Conservation (phyloP, 1,140 invertebrate species). For the Drosophila nikananu region DNA sequence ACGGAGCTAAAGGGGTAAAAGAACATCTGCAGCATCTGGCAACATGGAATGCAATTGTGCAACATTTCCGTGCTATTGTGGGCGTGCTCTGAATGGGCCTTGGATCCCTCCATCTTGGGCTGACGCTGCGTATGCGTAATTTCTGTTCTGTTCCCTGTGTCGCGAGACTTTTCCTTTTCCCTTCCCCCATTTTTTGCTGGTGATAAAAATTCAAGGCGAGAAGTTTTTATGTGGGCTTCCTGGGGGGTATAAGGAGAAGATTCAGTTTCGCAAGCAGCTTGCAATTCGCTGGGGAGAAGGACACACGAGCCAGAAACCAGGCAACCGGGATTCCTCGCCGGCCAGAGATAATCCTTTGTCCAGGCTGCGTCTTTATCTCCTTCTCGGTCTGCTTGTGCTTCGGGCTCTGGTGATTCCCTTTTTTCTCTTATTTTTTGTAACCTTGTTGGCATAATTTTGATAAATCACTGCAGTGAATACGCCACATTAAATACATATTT, state of each 20-base stretch:
- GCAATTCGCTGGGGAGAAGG: slow-evolving; percentile 10
- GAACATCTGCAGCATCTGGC: slow-evolving; percentile 54
- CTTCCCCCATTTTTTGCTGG: slow-evolving; percentile 2
- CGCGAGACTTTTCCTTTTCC: slow-evolving; percentile 2
- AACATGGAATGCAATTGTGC: slow-evolving; percentile 80
- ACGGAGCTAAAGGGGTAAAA: background rate
- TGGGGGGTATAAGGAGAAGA: background rate
- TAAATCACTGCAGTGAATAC: slow-evolving; percentile 33
- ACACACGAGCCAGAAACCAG: slow-evolving; percentile 1
- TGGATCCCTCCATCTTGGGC: slow-evolving; percentile 26
- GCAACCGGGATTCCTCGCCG: slow-evolving; percentile 8
- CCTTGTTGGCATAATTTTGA: slow-evolving; percentile 31
- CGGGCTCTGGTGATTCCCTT: background rate
- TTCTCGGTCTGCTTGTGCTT: slow-evolving; percentile 2
- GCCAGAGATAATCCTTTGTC: slow-evolving; percentile 43
- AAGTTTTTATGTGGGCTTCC: slow-evolving; percentile 38
- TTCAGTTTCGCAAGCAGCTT: slow-evolving; percentile 4
- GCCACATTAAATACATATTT: slow-evolving; percentile 34
- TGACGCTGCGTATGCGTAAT: slow-evolving; percentile 67
- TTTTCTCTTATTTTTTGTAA: slow-evolving; percentile 4
- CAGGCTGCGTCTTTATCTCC: slow-evolving; percentile 26
- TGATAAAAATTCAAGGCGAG: slow-evolving; percentile 21
- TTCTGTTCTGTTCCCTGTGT: slow-evolving; percentile 24
- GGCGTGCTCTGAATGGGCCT: slow-evolving; percentile 32
- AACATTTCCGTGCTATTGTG: slow-evolving; percentile 56